Evolutionary conservation across 1,140 invertebrate species (phyloP), one percentile per base, ranked within the genome.

Genomic region (Steinernema feltiae): DNA sequence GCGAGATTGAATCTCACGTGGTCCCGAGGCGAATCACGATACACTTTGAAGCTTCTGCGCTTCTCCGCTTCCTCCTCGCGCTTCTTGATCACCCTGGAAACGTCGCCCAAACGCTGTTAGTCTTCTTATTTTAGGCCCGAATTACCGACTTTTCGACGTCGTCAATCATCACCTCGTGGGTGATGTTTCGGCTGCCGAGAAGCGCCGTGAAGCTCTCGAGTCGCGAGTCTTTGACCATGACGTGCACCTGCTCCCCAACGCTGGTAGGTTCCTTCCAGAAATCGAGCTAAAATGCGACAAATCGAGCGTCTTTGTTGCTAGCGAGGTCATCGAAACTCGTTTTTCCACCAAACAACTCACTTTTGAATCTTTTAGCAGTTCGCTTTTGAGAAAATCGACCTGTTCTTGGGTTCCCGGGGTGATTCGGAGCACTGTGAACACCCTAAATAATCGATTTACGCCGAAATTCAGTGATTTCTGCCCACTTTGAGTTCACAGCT

Each of bases 161-260:
- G 18, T 81, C 82, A 71, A 85, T 85, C 79, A 86, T 85, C 27
- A 85, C 75, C 18, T 79, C 72, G 71, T 80, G 74, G 29, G 48
- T 76, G 32, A 85, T 76, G 24, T 81, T 83, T 1, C 73, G 74
- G 21, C 71, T 69, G 35, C 82, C 76, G 12, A 85, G 41, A 7
- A 35, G 31, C 35, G 30, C 27, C 1, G 76, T 1, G 32, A 80
- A 80, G 24, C 63, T 48, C 0, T 24, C 31, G 1, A 32, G 30
- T 2, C 70, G 71, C 7, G 46, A 30, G 41, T 80, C 78, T 12
- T 41, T 30, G 12, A 77, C 63, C 79, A 80, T 80, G 32, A 80
- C 78, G 35, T 80, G 79, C 15, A 80, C 79, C 48, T 80, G 74
- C n/a, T 79, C 74, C 1, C 79, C 79, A 18, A 48, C 46, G 70